A percentile compares a stretch with the other conserved stretches of the same genome.
These are phyloP conservation scores for Cerastoderma edule DNA, from an alignment of 2,888 invertebrate species.

Conservation along the genomic window DNA sequence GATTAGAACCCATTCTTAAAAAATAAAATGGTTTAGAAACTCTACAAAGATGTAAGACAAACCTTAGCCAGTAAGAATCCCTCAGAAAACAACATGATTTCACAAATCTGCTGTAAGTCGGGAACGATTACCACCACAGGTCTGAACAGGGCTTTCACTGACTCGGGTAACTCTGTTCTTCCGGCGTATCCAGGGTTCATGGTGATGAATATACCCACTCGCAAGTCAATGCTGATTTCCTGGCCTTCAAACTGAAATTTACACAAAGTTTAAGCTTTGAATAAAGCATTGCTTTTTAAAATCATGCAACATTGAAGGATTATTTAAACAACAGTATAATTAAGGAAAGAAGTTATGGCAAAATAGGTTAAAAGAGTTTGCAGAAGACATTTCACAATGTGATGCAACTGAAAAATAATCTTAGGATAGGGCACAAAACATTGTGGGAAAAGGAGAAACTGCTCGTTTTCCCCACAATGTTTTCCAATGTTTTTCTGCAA, in stretches of 20 bases:
- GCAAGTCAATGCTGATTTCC: constrained; percentile 92
- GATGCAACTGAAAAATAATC: not conserved
- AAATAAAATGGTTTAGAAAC: too few species aligned
- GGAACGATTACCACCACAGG: constrained; percentile 97
- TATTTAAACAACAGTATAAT: too few species aligned
- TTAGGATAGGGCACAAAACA: constrained; percentile 3
- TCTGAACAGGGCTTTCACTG: constrained; percentile 94
- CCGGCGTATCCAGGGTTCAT: constrained; percentile 98
- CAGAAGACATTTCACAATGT: not conserved
- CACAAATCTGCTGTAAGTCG: constrained; percentile 95
- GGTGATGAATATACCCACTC: constrained; percentile 96
- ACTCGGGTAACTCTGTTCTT: constrained; percentile 94
- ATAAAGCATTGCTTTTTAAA: too few species aligned
- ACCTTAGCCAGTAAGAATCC: constrained; percentile 95
- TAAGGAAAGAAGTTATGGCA: too few species aligned
- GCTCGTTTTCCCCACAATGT: too few species aligned
- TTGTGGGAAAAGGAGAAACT: too few species aligned
- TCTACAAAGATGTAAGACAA: constrained; percentile 14
- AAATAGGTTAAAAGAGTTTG: too few species aligned
- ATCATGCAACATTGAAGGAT: too few species aligned
- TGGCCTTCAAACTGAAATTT: constrained; percentile 90
- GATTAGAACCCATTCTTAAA: too few species aligned
- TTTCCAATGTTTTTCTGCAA: too few species aligned
- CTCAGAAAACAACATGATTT: constrained; percentile 95
- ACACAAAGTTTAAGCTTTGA: too few species aligned